These are phyloP conservation scores for Cassiopea andromeda DNA, from an alignment of 30 jellyfish, hydroid and myxozoan genomes.

Conservation along the genomic window DNA sequence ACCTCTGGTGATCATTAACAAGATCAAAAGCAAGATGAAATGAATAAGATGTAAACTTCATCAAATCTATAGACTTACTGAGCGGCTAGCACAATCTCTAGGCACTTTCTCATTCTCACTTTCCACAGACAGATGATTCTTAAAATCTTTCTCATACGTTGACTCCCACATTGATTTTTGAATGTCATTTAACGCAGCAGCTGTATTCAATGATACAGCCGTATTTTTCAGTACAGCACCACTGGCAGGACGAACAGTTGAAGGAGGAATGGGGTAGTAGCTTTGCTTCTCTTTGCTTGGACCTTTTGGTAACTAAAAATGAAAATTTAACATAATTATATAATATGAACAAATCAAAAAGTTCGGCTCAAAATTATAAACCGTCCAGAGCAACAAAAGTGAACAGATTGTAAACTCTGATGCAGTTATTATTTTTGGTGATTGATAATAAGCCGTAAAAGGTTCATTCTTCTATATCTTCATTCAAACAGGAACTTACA, in stretches of 20 bases:
- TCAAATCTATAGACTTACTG: slow-evolving; percentile 17
- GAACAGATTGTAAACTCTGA: no score
- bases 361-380: no score
- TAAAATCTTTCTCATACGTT: slow-evolving; percentile 65
- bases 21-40: not conserved
- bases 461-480: no score
- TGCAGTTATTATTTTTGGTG: no score
- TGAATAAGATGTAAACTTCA: not conserved
- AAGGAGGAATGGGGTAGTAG: slow-evolving; percentile 82
- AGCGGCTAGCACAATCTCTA: not conserved
- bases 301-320: slow-evolving; percentile 76
- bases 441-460: no score
- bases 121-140: slow-evolving; percentile 14
- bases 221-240: slow-evolving; percentile 59
- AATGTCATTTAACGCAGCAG: slow-evolving; percentile 42
- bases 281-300: slow-evolving; percentile 56
- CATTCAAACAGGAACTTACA: no score
- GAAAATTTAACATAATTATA: not conserved
- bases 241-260: slow-evolving; percentile 71
- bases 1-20: no score
- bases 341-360: not conserved
- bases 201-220: slow-evolving; percentile 70
- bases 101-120: not conserved
- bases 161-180: slow-evolving; percentile 68
- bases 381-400: no score